Evolutionary conservation across 2,888 invertebrate genomes (phyloP), one percentile per base, ranked within the genome.

Genomic region (Sinodicranocentrus sp.): DNA sequence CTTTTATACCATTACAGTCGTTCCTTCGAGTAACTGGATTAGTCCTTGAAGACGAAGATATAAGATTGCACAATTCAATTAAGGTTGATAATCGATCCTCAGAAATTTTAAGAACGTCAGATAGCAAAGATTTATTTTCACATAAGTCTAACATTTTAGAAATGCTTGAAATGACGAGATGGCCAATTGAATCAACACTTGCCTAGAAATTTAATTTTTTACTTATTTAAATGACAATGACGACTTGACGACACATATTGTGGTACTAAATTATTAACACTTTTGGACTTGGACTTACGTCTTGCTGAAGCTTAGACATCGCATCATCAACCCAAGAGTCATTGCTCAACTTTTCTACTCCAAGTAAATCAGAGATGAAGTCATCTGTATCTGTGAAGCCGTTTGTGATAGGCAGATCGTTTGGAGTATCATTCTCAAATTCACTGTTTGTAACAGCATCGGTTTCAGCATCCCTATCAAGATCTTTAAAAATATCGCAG

Each of bases 11-110:
- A 21, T 67, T 73, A 10, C 43, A 28, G 19, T 65, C 57, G 10
- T 10, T 25, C 21, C 6, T 71, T 15, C n/a, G 21, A 13, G 39
- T n/a, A 8, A 10, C 19, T 1, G n/a, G n/a, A 73, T 2, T 52
- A n/a, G 17, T 17, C 28, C 25, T 10, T 43, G 59, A 2, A 10
- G 79, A 80, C 10, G 84, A 73, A 17, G 79, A 61, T 15, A 80
- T 3, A 79, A 88, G 85, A 26, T 82, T 84, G 75, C 48, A 80
- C n/a, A 88, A 17, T 63, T 86, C 86, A 65, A 79, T 54, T 13
- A 88, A 52, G 13, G 84, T 82, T 21, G 67, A 25, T 23, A 88
- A 63, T 43, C 78, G 75, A 5, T 84, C 84, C 2, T 44, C 39
- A 15, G 87, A 85, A 52, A 88, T 79, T 6, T 82, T 44, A 0